These are phyloP conservation scores for Andrena trimmerana DNA, from an alignment of 2,888 invertebrate genomes.

Conservation along the genomic window DNA sequence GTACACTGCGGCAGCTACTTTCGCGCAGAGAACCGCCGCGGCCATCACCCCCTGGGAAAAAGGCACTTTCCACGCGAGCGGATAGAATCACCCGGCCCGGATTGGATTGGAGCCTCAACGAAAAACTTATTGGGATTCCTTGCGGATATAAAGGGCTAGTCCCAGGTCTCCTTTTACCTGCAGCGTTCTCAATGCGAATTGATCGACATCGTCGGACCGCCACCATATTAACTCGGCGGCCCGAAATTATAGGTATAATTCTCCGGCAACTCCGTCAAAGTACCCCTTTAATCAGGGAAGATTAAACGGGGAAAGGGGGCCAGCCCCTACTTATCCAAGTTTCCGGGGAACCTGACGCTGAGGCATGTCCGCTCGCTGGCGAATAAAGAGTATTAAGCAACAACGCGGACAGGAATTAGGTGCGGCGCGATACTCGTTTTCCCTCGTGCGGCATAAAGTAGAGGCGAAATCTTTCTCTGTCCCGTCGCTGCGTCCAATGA, in stretches of 20 bases:
- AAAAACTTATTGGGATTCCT: constrained; percentile 76
- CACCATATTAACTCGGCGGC: constrained; percentile 47
- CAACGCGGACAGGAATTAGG: constrained; percentile 8
- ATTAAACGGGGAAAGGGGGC: constrained; percentile 26
- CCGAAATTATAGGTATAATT: constrained; percentile 53
- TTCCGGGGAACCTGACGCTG: not conserved
- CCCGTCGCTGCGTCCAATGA: not conserved
- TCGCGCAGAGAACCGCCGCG: constrained; percentile 59
- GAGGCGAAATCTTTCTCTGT: constrained; percentile 22
- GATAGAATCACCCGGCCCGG: constrained; percentile 69
- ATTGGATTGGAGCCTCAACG: constrained; percentile 71
- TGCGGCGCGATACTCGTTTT: not conserved
- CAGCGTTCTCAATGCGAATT: constrained; percentile 39
- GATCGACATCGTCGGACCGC: constrained; percentile 56
- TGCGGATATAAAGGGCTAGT: constrained; percentile 62
- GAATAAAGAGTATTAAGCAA: constrained; percentile 22
- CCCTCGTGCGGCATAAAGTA: not conserved
- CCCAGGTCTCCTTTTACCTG: constrained; percentile 45
- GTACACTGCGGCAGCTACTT: constrained; percentile 3
- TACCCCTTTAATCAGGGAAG: constrained; percentile 19
- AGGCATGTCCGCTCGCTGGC: not conserved
- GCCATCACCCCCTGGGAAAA: constrained; percentile 64
- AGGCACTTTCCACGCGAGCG: constrained; percentile 69
- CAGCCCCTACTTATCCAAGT: constrained; percentile 6
- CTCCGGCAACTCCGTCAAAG: not conserved